phyloP scores from a whole-genome alignment of 2,113 vertebrate genomes.

The Motacilla alba region DNA sequence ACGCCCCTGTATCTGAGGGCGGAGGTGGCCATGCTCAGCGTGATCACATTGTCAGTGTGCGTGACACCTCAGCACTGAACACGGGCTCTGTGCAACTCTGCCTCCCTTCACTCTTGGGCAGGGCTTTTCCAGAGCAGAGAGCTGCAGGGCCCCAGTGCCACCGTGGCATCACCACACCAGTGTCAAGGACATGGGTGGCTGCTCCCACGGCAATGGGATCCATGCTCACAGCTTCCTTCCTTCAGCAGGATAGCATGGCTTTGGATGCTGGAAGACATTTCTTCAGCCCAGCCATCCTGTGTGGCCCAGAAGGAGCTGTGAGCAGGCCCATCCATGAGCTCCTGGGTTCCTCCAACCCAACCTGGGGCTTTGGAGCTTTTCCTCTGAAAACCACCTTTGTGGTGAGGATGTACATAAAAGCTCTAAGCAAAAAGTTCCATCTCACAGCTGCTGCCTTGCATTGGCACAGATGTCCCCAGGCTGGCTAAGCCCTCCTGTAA shows the following conservation, averaged over 20 bases:
- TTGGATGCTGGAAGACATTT: not conserved
- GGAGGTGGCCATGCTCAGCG: not conserved
- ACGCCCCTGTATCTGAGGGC: not conserved
- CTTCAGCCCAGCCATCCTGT: not conserved
- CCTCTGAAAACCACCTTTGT: not conserved
- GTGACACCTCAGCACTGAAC: not conserved
- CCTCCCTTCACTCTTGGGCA: fast-evolving
- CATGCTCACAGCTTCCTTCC: not conserved
- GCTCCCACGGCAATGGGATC: not conserved
- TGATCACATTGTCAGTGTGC: not conserved
- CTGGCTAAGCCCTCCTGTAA: not conserved
- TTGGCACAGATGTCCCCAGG: not conserved
- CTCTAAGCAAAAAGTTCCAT: not conserved
- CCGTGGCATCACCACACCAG: fast-evolving
- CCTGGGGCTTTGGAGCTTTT: not conserved
- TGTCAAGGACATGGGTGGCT: fast-evolving
- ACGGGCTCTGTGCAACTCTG: fast-evolving
- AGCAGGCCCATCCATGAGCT: not conserved
- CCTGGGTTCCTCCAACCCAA: not conserved
- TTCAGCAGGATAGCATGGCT: not conserved
- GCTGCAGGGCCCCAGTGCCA: not conserved
- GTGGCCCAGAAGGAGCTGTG: not conserved
- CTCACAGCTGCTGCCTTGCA: not conserved
- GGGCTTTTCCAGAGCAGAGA: fast-evolving
- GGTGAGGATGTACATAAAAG: not conserved